Evolutionary conservation across 2,797 vertebrate genomes (phyloP).

Genomic region (Onychomys arenicola): DNA sequence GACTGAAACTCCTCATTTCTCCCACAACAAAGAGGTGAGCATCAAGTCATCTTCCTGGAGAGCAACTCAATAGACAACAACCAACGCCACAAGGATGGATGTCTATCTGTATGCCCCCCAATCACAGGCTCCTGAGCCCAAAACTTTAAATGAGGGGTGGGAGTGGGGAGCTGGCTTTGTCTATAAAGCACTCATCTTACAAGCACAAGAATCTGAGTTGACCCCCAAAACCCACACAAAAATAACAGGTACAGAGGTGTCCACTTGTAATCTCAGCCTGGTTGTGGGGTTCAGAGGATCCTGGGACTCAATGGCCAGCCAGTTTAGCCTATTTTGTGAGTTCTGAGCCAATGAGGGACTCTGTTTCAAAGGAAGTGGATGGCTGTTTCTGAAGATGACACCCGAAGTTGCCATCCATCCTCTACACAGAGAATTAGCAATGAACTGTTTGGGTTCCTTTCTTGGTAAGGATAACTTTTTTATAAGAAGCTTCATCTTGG

Average conservation of each 20-base stretch:
- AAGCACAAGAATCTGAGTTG: no score
- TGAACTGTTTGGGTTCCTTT: neutral
- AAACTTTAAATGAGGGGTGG: neutral
- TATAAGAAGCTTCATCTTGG: conserved; percentile 9
- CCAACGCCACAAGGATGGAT: neutral
- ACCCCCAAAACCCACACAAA: neutral
- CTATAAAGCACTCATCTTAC: neutral
- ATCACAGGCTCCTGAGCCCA: neutral
- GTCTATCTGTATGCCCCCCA: neutral
- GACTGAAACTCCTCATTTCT: neutral
- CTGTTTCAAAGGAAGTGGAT: neutral
- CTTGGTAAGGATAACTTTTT: neutral
- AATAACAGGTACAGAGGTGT: neutral
- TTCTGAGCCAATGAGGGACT: neutral
- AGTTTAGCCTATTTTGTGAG: neutral
- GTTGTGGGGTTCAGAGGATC: neutral
- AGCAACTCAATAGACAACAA: neutral
- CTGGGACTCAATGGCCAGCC: no score
- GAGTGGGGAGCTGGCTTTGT: neutral
- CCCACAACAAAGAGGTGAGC: neutral
- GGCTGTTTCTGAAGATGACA: neutral
- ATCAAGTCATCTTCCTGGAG: neutral
- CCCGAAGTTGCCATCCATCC: neutral
- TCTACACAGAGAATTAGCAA: neutral
- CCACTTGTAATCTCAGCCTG: neutral